Base-by-base conservation (phyloP, 2,888 invertebrate species). In the Ephialtes manifestator region DNA sequence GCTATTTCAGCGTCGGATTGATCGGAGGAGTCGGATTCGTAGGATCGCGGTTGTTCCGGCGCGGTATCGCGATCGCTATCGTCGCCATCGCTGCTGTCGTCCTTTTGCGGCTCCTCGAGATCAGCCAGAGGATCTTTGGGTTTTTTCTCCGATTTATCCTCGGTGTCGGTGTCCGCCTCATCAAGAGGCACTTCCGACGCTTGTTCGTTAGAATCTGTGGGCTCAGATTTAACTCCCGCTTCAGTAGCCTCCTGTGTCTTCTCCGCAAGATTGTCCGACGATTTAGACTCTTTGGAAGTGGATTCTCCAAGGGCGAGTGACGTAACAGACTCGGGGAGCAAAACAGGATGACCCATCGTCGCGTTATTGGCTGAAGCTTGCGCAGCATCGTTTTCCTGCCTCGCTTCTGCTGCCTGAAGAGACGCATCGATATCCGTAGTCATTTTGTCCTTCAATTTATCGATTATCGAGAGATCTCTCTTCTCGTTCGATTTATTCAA, bases 361-460 rank as follows among this genome's bases (percentile, higher is more conserved):
- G 72, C 0, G 8, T n/a, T 10, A 4, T 51, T 48, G 4, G 60
- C 20, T 3, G 39, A n/a, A 68, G 8, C 15, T 48, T 43, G 24
- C 2, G 15, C 15, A 18, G 20, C 39, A 1, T 20, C 24, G 7
- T 24, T 43, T 10, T 55, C 18, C 20, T 58, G 55, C 13, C 65
- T 35, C 18, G 4, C n/a, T n/a, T 28, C 31, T 13, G 39, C 46
- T n/a, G 39, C 76, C 4, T 75, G 78, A 1, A 76, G 24, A 10
- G 71, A 75, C 2, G 77, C 84, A 2, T 39, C 65, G 4, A 80
- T 51, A 20, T 87, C 88, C 4, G 92, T 91, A 8, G 91, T 91
- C 91, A 94, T 94, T 81, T 93, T 93, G 67, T 93, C 92, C 53
- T 92, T 92, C 13, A 94, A 79, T 48, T 92, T 91, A 48, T 94